phyloP scores from a whole-genome alignment of 1,140 invertebrate species.

The Lordiphosa stackelbergi region DNA sequence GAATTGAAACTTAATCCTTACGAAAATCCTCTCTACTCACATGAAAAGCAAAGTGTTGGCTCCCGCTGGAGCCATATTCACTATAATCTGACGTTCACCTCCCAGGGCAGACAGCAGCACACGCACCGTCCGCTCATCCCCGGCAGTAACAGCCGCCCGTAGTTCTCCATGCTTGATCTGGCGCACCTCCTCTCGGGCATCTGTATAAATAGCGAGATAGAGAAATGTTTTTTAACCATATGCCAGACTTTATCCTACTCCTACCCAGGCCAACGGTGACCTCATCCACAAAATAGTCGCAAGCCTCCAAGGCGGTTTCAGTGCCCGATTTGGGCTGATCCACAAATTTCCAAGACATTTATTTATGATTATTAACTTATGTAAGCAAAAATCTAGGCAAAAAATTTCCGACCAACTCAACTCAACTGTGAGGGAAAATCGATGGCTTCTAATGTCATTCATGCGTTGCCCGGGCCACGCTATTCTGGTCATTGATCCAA shows the following conservation, averaged over 20 bases:
- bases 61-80: slow-evolving; percentile 91
- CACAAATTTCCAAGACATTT: slow-evolving; percentile 75
- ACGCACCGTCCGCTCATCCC: slow-evolving; percentile 82
- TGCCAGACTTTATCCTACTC: slow-evolving; percentile 1
- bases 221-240: slow-evolving; percentile 8
- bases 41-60: slow-evolving; percentile 91
- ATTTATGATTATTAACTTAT: slow-evolving; percentile 20
- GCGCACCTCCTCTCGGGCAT: slow-evolving; percentile 85
- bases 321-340: slow-evolving; percentile 75
- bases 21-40: slow-evolving; percentile 78
- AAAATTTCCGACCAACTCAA: slow-evolving; percentile 9
- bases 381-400: slow-evolving; percentile 11
- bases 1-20: too few species aligned
- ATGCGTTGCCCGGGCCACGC: slow-evolving; percentile 23
- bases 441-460: slow-evolving; percentile 20
- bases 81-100: slow-evolving; percentile 83
- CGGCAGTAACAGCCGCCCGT: slow-evolving; percentile 84
- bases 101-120: slow-evolving; percentile 83
- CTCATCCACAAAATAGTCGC: slow-evolving; percentile 84
- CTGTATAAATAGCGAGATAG: slow-evolving; percentile 69
- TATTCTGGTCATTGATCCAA: slow-evolving; percentile 58
- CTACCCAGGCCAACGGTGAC: slow-evolving; percentile 67
- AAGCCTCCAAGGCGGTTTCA: slow-evolving; percentile 82
- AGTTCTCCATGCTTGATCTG: slow-evolving; percentile 84
- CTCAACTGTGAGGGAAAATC: slow-evolving; percentile 50